Percentiles rank a stretch among this genome's conserved stretches.
Evolutionary conservation across 2,797 vertebrate species (phyloP).

Genomic region (Alosa sapidissima): DNA sequence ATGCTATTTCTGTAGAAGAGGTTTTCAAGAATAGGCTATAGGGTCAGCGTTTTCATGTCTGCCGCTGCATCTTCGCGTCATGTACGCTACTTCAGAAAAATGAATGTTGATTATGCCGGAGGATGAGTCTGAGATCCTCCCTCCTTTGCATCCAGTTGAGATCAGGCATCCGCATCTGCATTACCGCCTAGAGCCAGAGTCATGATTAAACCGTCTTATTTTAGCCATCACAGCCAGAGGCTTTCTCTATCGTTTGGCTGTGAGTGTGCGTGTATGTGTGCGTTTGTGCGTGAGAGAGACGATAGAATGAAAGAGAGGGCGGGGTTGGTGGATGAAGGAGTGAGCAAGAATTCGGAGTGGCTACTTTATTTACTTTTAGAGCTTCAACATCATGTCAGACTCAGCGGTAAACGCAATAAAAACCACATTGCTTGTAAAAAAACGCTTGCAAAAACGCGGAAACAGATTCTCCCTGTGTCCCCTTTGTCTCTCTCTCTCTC

Average conservation of each 20-base stretch:
- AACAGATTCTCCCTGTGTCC: not conserved
- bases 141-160: constrained; percentile 63
- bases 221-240: constrained; percentile 62
- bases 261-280: constrained; percentile 38
- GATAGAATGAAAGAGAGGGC: constrained; percentile 34
- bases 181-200: constrained; percentile 69
- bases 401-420: not conserved
- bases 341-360: constrained; percentile 29
- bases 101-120: constrained; percentile 52
- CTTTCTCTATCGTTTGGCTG: constrained; percentile 63
- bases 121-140: constrained; percentile 63
- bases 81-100: constrained; percentile 50
- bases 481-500: not conserved
- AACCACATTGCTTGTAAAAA: not conserved
- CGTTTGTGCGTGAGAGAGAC: constrained; percentile 38
- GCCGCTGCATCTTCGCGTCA: constrained; percentile 53
- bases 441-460: not conserved
- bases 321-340: constrained; percentile 32
- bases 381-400: constrained; percentile 31
- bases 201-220: constrained; percentile 74
- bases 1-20: constrained; percentile 26
- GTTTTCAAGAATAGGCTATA: constrained; percentile 29
- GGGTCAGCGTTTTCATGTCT: constrained; percentile 36
- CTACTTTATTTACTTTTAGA: constrained; percentile 45
- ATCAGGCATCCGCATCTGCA: constrained; percentile 70